Base-by-base conservation (phyloP, 2,888 invertebrate species). In the Yponomeuta evonymella region DNA sequence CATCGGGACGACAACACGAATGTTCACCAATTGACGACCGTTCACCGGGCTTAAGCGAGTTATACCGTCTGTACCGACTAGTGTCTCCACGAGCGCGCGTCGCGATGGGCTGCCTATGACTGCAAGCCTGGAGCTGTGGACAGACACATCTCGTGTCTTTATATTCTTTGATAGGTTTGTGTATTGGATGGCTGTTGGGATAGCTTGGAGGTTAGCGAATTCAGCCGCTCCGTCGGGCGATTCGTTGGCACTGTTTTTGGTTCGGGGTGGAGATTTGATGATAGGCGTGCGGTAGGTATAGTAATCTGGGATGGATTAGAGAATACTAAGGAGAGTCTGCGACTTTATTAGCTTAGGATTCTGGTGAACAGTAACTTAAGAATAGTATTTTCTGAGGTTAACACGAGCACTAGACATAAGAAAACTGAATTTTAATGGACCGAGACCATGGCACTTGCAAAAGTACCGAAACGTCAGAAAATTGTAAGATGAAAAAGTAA, bases 1-100 rank as follows among this genome's bases (percentile, higher is more conserved):
- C 73, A 71, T 72, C 29, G 71, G 43, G n/a, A 70, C 71, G 71
- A 71, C 71, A 15, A 72, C 70, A 64, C 70, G 62, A 62, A 48
- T 11, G 62, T 70, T 15, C n/a, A 65, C 65, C 71, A 73, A 74
- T 74, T 73, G 72, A 68, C 63, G 70, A 48, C 30, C 68, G 67
- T 69, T 71, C 70, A 72, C 74, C 68, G 67, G 43, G 12, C 43
- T 10, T 10, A 23, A 58, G 58, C 3, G 10, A 11, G 29, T 4
- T 12, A 58, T 69, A 48, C 23, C 2, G 58, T 69, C 29, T 15
- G 23, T 23, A 1, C 48, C 1, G 33, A 33, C 33, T 9, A 3
- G 33, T 15, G 23, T 23, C 2, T n/a, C 9, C 33, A 62, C 63
- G 70, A 33, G 70, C 70, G 64, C 70, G 63, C 70, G 43, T 8